phyloP scores from a whole-genome alignment of 1,140 invertebrate genomes.

The Heliconius hermathena region DNA sequence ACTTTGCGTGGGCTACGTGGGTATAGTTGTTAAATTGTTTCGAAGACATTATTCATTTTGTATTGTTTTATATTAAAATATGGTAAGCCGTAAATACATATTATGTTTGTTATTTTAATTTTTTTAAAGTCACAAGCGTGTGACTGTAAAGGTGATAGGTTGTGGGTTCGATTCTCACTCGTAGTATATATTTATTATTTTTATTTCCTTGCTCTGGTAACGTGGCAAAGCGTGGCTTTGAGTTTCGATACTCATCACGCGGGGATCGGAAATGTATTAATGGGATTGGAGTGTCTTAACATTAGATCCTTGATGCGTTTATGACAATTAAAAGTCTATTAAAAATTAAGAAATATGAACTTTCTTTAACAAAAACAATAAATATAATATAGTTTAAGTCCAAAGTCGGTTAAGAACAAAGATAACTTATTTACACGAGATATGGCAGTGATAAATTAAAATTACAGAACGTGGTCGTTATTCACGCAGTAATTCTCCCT shows the following conservation, averaged over 20 bases:
- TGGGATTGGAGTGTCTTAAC: no score
- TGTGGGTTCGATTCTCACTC: no score
- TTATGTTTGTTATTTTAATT: no score
- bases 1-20: constrained; percentile 1
- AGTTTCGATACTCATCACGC: no score
- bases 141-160: no score
- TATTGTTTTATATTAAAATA: background rate
- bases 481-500: constrained; percentile 27
- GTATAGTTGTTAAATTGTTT: constrained; percentile 17
- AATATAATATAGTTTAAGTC: background rate
- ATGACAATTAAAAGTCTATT: no score
- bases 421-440: constrained; percentile 11
- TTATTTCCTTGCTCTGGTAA: no score
- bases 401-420: background rate
- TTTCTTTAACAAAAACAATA: background rate
- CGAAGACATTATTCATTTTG: background rate
- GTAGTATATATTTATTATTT: no score
- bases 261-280: no score
- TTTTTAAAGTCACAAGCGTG: background rate
- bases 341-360: background rate
- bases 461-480: constrained; percentile 27
- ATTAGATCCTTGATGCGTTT: no score
- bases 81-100: no score
- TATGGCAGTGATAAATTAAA: constrained; percentile 23
- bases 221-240: no score